Evolutionary conservation across 2,113 vertebrate genomes (phyloP), one percentile per base, ranked within the genome.

Genomic region (Tinamus guttatus): DNA sequence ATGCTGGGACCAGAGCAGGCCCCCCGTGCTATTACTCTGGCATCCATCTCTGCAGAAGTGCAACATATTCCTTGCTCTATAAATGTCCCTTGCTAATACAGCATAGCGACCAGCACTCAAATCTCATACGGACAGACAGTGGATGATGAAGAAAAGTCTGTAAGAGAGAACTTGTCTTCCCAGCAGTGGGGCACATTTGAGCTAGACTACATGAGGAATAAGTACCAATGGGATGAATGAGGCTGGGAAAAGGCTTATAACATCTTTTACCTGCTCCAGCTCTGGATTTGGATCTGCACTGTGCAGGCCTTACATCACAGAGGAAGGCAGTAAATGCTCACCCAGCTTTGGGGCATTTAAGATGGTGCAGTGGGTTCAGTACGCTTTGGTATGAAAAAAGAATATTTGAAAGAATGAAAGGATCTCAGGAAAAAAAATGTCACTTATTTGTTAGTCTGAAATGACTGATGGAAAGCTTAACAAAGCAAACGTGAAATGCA

Each of bases 251-350:
- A 79, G 3, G 17, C 12, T 51, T 13, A 20, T 9, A 9, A 15
- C 16, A 68, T 24, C 58, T 45, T 54, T 28, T 47, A 16, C n/a
- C 21, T 60, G n/a, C 2, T 32, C 34, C 34, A 16, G 25, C 36
- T 86, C 68, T 47, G 59, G 65, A 63, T 63, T 41, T 34, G 32
- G 47, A 83, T n/a, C 65, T 59, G n/a, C 16, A 3, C 4, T 47
- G n/a, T 34, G 32, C 63, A 86, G 60, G 22, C 62, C 51, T 38
- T 8, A 15, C 51, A 18, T 30, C 64, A 27, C 10, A 27, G 21
- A 40, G 27, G 0, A 0, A n/a, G 36, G n/a, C 47, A 54, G 40
- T 22, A 20, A 60, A 69, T 5, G 28, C 17, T 58, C 25, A 18
- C 62, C 30, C 40, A 41, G 28, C 18, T 67, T 18, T 43, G 40